Percentiles rank a stretch among this genome's conserved stretches.
Conservation (phyloP, 2,888 invertebrate species). For the Xestoiulus laeticollis region DNA sequence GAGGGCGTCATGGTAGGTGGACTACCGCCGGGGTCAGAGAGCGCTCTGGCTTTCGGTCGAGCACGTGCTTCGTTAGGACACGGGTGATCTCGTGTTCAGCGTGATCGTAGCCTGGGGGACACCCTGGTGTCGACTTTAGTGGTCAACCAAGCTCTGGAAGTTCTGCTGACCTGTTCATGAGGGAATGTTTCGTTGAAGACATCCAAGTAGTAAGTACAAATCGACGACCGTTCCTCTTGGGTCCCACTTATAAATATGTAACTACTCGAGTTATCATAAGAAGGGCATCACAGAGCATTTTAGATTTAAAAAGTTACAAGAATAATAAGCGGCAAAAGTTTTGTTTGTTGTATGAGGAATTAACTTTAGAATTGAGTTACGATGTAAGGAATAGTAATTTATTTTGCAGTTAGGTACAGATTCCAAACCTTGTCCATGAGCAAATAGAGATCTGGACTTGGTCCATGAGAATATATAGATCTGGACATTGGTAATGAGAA, state of each 20-base stretch:
- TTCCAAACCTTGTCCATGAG: too few species aligned
- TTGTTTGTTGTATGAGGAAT: too few species aligned
- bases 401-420: too few species aligned
- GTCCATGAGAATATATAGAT: too few species aligned
- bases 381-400: too few species aligned
- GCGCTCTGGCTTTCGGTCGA: not conserved
- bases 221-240: not conserved
- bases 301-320: not conserved
- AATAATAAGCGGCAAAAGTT: not conserved
- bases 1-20: not conserved
- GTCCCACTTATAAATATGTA: not conserved
- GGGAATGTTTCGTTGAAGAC: not conserved
- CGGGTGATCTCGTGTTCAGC: constrained; percentile 3
- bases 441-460: too few species aligned
- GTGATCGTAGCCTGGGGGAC: not conserved
- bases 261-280: not conserved
- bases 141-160: not conserved
- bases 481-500: too few species aligned
- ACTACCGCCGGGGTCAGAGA: not conserved
- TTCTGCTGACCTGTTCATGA: not conserved
- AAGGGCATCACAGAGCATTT: not conserved
- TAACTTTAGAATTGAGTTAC: too few species aligned
- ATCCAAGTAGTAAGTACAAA: not conserved
- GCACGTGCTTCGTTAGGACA: not conserved
- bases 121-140: not conserved